Percentiles rank a stretch among this genome's conserved stretches.
Evolutionary conservation across 2,113 vertebrate genomes (phyloP).

Genomic region (Lasiurus borealis): DNA sequence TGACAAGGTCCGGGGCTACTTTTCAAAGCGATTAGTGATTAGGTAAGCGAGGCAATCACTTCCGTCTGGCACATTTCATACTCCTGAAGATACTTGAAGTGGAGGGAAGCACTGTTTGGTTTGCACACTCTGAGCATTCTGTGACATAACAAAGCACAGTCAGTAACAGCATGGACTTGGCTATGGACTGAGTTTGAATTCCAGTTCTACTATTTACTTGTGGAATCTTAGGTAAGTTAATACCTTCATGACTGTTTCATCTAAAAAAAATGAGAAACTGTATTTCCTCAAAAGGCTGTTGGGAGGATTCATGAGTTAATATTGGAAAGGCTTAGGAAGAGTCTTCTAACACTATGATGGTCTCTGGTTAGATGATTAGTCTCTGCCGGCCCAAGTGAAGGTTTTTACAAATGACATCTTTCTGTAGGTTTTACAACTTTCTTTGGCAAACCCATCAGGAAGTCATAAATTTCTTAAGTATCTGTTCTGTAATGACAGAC

Average conservation of each 20-base stretch:
- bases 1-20: not conserved
- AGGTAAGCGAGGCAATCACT: not conserved
- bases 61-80: not conserved
- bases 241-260: not conserved
- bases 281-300: not conserved
- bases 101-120: not conserved
- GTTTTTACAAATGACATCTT: not conserved
- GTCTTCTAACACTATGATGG: not conserved
- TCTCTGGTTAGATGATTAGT: not conserved
- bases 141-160: not conserved
- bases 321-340: not conserved
- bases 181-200: not conserved
- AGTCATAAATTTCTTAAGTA: not conserved
- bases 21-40: not conserved
- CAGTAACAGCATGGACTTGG: not conserved
- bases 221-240: not conserved
- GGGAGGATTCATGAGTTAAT: not conserved
- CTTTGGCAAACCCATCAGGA: not conserved
- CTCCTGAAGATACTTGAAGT: not conserved
- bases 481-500: conserved; percentile 47
- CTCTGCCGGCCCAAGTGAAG: not conserved
- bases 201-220: not conserved
- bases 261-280: not conserved
- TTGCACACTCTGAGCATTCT: not conserved
- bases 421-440: not conserved